These are phyloP conservation scores for Arctia plantaginis DNA, from an alignment of 2,888 invertebrate genomes.

Conservation along the genomic window DNA sequence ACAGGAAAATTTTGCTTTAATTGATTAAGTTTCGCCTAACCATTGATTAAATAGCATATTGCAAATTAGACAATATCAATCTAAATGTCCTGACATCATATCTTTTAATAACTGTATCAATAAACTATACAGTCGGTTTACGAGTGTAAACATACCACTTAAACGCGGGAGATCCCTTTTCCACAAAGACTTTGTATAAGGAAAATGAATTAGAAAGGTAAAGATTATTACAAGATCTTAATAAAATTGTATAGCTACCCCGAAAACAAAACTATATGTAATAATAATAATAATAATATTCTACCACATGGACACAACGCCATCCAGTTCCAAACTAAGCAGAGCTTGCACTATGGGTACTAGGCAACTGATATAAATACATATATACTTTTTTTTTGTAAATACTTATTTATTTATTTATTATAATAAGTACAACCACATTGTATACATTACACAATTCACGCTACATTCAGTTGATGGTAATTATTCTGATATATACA, in stretches of 20 bases:
- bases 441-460: too few relatives aligned
- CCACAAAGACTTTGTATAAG: background rate
- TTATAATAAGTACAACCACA: too few relatives aligned
- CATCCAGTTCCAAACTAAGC: too few relatives aligned
- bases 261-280: background rate
- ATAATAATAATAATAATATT: too few relatives aligned
- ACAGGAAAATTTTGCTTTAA: slow-evolving; percentile 4
- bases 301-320: too few relatives aligned
- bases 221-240: background rate
- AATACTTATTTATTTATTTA: too few relatives aligned
- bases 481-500: too few relatives aligned
- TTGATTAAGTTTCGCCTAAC: background rate
- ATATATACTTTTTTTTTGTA: too few relatives aligned
- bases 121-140: background rate
- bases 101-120: background rate
- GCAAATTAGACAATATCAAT: background rate
- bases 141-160: background rate
- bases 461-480: too few relatives aligned
- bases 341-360: too few relatives aligned
- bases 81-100: background rate
- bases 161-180: slow-evolving; percentile 3
- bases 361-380: too few relatives aligned
- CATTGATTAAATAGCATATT: background rate
- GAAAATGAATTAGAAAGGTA: background rate
- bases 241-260: background rate